Evolutionary conservation across 2,888 invertebrate species (phyloP).

Genomic region (Ophioninae sp.): DNA sequence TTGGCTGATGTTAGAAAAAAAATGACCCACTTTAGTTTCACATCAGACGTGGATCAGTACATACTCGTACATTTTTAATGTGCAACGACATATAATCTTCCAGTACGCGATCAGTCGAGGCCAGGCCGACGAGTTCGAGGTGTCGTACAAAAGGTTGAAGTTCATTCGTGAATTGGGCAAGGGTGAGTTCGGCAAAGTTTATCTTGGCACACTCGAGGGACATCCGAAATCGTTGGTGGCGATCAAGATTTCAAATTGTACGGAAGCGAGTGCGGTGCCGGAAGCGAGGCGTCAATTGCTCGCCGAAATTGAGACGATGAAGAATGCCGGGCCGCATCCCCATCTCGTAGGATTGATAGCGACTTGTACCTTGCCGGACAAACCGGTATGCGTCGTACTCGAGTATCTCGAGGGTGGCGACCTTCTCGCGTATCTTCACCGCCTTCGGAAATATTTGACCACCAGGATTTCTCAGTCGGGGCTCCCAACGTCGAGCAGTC

Average conservation of each 20-base stretch:
- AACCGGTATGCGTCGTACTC: constrained; percentile 88
- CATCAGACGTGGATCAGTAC: not conserved
- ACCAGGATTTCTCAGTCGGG: constrained; percentile 62
- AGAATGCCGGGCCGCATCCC: constrained; percentile 88
- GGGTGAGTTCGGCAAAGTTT: constrained; percentile 90
- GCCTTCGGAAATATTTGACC: constrained; percentile 69
- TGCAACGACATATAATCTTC: not conserved
- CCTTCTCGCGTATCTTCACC: constrained; percentile 84
- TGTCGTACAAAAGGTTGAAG: constrained; percentile 82
- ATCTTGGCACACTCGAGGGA: constrained; percentile 84
- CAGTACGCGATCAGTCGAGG: constrained; percentile 53
- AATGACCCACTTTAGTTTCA: not conserved
- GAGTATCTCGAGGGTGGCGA: constrained; percentile 92
- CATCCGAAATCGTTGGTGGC: constrained; percentile 68
- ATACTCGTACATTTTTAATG: not conserved
- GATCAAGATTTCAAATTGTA: constrained; percentile 73
- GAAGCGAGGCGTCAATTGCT: constrained; percentile 85
- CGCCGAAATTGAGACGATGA: constrained; percentile 90
- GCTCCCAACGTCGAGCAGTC: constrained; percentile 30
- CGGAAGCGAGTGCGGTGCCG: constrained; percentile 74
- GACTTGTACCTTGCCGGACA: constrained; percentile 86
- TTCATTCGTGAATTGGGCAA: constrained; percentile 85
- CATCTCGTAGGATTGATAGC: constrained; percentile 89
- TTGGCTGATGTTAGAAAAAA: not conserved
- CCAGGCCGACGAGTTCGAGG: constrained; percentile 82